Percentiles rank a stretch among this genome's conserved stretches.
phyloP scores from a whole-genome alignment of 2,113 vertebrate species.

The Ictalurus punctatus region DNA sequence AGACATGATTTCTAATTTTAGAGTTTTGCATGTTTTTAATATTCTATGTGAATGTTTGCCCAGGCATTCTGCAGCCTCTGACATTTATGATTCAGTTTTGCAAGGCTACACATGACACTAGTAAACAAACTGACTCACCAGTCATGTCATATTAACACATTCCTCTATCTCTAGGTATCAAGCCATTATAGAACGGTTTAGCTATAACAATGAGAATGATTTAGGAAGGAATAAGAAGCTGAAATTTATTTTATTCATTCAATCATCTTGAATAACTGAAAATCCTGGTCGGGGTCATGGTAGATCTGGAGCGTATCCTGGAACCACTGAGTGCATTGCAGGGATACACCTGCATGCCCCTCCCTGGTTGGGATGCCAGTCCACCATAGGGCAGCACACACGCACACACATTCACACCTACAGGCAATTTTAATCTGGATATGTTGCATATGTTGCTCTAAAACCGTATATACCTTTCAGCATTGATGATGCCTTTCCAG shows the following conservation, averaged over 20 bases:
- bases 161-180: neutral
- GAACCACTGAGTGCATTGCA: neutral
- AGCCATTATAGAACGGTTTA: neutral
- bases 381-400: neutral
- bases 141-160: conserved; percentile 2
- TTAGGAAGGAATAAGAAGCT: neutral
- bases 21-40: conserved; percentile 39
- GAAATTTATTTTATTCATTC: neutral
- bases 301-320: neutral
- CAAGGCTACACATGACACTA: conserved; percentile 56
- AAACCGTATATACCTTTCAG: no score
- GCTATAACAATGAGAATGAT: neutral
- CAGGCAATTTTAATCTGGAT: neutral
- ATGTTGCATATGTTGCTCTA: no score
- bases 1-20: conserved; percentile 39
- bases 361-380: neutral
- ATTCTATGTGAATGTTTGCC: conserved; percentile 38
- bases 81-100: conserved; percentile 75
- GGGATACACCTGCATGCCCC: neutral
- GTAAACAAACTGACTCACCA: conserved; percentile 66
- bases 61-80: conserved; percentile 62
- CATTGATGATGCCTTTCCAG: no score
- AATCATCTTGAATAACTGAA: neutral
- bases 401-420: neutral
- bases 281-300: neutral